phyloP scores from a whole-genome alignment of 2,888 invertebrate species.

The Clitarchus hookeri region DNA sequence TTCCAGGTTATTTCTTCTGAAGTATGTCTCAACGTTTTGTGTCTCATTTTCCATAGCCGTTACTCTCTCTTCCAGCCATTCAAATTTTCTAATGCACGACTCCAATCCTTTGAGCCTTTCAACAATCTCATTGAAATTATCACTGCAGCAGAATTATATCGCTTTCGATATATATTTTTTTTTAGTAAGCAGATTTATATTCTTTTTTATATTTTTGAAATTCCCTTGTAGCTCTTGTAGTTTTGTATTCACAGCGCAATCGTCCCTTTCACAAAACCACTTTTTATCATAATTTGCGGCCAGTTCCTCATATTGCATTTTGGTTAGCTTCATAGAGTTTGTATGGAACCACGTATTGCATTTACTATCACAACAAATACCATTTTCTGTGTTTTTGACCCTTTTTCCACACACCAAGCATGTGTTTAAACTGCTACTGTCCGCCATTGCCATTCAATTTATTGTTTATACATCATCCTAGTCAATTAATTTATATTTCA shows the following conservation, averaged over 20 bases:
- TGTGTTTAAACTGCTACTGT: background rate
- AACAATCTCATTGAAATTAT: background rate
- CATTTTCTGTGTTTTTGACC: no score
- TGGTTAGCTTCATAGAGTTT: background rate
- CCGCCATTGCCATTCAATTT: no score
- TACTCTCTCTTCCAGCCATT: background rate
- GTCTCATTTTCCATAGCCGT: background rate
- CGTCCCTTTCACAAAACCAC: background rate
- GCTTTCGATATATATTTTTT: background rate
- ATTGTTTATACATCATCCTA: no score
- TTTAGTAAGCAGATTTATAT: background rate
- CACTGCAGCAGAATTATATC: background rate
- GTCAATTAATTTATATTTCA: no score
- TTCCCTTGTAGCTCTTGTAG: background rate
- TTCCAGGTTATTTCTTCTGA: background rate
- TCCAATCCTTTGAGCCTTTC: background rate
- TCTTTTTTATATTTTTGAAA: background rate
- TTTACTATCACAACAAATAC: background rate
- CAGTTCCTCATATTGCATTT: background rate
- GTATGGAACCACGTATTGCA: background rate
- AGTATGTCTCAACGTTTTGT: background rate
- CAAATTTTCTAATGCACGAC: background rate
- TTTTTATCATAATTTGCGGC: background rate
- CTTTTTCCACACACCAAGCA: background rate
- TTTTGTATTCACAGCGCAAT: background rate